Evolutionary conservation across 2,113 vertebrate species (phyloP), one percentile per base, ranked within the genome.

Genomic region (Setophaga petechia): DNA sequence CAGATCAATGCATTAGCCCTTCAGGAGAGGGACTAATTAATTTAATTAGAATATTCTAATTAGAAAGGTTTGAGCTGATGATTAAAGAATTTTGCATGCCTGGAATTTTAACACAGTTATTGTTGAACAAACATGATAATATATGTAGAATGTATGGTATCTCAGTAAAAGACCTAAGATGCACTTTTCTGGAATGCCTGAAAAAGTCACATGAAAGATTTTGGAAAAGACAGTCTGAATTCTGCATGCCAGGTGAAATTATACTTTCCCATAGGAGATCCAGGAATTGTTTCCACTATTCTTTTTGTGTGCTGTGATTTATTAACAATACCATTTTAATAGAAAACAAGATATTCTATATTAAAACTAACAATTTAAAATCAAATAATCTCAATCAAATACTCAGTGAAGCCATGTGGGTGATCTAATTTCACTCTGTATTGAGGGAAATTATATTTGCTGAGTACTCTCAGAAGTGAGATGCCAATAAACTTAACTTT

Each of bases 21-120:
- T 96, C 89, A 90, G 83, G 79, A 96, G 62, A 80, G 37, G 16
- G 43, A 83, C 74, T 96, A 95, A 96, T 97, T 92, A 95, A 93
- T 96, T 95, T 94, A 95, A 97, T 95, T 73, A 95, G 72, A 89
- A 89, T 46, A 88, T 90, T 89, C 67, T 93, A 95, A 97, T 96
- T 97, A 95, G 27, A 51, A 61, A 93, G 67, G 74, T 90, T 95
- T 93, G 76, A 94, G 86, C 22, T 78, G 67, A 75, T 90, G 78
- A 95, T 86, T 91, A 92, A 91, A 85, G 52, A 83, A 91, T 90
- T 31, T 82, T 85, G 22, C 66, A 91, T 4, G 16, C 12, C 74
- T 80, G 47, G 83, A 95, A 96, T 96, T 95, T 86, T 93, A 93
- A 93, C 23, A 12, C 8, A 3, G 9, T 69, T 89, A 59, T 82